phyloP scores from a whole-genome alignment of 1,140 invertebrate genomes.

The Trissolcus basalis region DNA sequence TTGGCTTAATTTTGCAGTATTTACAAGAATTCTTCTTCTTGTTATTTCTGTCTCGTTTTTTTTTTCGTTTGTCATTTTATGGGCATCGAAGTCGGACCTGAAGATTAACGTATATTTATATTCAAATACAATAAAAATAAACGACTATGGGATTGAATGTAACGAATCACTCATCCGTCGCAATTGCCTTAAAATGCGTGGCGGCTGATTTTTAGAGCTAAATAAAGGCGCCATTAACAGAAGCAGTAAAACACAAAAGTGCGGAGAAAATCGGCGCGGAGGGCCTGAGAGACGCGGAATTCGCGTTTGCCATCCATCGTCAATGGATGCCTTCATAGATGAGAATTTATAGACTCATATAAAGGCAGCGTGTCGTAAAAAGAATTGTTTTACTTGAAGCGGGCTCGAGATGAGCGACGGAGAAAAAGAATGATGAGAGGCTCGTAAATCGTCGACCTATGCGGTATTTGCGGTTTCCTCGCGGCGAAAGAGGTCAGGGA shows the following conservation, averaged over 20 bases:
- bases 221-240: no score
- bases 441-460: conserved; percentile 70
- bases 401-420: conserved; percentile 24
- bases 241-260: conserved; percentile 44
- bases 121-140: no score
- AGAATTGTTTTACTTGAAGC: conserved; percentile 57
- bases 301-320: conserved; percentile 64
- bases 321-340: conserved; percentile 68
- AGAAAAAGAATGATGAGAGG: conserved; percentile 53
- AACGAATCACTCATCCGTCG: no score
- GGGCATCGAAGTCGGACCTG: no score
- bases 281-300: conserved; percentile 49
- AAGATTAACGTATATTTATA: no score
- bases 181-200: no score
- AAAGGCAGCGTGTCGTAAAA: conserved; percentile 53
- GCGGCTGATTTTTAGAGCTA: no score
- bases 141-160: no score
- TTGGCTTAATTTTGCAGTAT: conserved; percentile 13
- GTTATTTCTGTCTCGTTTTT: conserved; percentile 19
- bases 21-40: conserved; percentile 11
- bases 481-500: conserved; percentile 43
- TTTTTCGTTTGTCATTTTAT: no score
- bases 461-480: conserved; percentile 68
- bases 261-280: conserved; percentile 50
- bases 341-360: conserved; percentile 72